Percentiles rank a stretch among this genome's conserved stretches.
Evolutionary conservation across 2,797 vertebrate genomes (phyloP).

Genomic region (Brachyalestes nurse): DNA sequence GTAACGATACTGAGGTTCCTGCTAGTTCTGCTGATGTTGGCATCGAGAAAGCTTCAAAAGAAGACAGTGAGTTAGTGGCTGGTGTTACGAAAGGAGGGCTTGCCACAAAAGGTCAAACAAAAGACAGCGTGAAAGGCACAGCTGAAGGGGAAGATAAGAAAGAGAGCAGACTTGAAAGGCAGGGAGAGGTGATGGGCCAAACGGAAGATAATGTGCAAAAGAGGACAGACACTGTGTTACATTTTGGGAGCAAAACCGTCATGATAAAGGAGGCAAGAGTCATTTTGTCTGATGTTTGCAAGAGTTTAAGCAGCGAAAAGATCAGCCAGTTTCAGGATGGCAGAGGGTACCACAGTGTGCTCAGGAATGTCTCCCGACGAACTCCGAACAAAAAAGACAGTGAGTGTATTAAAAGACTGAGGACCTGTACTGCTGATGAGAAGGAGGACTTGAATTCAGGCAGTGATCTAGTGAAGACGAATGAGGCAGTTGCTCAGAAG

Average conservation of each 20-base stretch:
- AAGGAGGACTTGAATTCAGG: constrained; percentile 25
- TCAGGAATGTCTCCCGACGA: background rate
- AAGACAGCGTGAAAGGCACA: constrained; percentile 33
- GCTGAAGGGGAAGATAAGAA: constrained; percentile 39
- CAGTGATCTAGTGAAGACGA: constrained; percentile 42
- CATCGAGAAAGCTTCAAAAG: background rate
- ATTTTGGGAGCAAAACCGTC: constrained; percentile 61
- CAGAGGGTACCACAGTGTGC: constrained; percentile 3
- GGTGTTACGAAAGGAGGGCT: constrained; percentile 16
- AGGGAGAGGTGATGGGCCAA: constrained; percentile 6
- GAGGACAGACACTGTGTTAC: background rate
- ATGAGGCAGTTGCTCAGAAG: constrained; percentile 46
- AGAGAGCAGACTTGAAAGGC: constrained; percentile 34
- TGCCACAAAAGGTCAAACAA: constrained; percentile 4
- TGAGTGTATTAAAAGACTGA: constrained; percentile 9
- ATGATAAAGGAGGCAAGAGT: constrained; percentile 76
- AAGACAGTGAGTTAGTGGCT: background rate
- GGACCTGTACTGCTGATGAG: constrained; percentile 8
- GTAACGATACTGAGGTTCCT: background rate
- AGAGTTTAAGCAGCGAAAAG: constrained; percentile 49
- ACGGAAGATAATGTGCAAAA: constrained; percentile 7
- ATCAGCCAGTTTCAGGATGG: constrained; percentile 9
- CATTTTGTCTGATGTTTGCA: constrained; percentile 76
- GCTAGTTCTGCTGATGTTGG: constrained; percentile 8
- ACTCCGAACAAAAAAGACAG: background rate